A percentile compares a stretch with the other conserved stretches of the same genome.
Conservation (phyloP, 2,113 vertebrate genomes). For the Lagopus leucura region DNA sequence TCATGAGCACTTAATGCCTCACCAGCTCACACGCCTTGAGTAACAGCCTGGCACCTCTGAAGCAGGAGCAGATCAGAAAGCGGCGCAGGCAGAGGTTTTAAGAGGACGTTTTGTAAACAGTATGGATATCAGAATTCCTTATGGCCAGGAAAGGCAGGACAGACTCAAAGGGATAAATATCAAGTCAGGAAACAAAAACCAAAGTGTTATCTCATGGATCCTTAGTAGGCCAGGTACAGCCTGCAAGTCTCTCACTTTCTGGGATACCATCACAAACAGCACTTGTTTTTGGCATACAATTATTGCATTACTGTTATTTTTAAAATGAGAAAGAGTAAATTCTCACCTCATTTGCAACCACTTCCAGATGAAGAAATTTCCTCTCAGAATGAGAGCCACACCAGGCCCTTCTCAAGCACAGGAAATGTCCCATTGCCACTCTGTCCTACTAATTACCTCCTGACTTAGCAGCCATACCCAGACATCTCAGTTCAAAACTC, state of each 20-base stretch:
- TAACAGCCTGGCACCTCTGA: not conserved
- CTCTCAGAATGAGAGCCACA: not conserved
- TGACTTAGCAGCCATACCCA: not conserved
- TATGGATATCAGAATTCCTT: not conserved
- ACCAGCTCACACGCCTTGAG: not conserved
- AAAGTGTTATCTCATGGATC: not conserved
- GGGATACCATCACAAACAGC: conserved; percentile 22
- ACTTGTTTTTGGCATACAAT: not conserved
- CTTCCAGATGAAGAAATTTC: not conserved
- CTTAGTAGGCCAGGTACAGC: not conserved
- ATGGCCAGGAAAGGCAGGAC: not conserved
- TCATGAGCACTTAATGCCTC: not conserved
- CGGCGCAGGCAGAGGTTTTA: not conserved
- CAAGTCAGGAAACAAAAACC: not conserved
- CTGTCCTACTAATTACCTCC: not conserved
- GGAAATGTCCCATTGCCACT: not conserved
- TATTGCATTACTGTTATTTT: no score
- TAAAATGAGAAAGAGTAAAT: not conserved
- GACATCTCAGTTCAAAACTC: not conserved
- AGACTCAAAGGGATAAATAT: not conserved
- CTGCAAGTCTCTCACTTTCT: not conserved
- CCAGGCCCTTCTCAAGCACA: not conserved
- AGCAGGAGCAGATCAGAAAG: not conserved
- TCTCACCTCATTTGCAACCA: conserved; percentile 21
- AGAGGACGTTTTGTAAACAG: not conserved